These are phyloP conservation scores for Galbula dea DNA, from an alignment of 2,113 vertebrate species.

Conservation along the genomic window DNA sequence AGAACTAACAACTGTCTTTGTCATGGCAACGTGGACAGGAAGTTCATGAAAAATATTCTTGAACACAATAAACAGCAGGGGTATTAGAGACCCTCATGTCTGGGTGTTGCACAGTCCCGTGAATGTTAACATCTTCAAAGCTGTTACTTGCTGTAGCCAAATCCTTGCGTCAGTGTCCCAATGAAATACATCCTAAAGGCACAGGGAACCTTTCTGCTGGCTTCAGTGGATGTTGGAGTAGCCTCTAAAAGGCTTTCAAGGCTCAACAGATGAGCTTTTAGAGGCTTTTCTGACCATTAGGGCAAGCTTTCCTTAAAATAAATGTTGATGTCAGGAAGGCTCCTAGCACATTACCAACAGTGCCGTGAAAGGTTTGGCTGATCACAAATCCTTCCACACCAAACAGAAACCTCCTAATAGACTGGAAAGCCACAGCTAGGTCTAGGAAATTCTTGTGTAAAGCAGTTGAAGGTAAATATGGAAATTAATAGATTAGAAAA, in stretches of 20 bases:
- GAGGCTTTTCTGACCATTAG: slow-evolving; percentile 36
- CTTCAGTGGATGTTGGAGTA: not conserved
- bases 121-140: slow-evolving; percentile 6
- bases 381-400: slow-evolving; percentile 50
- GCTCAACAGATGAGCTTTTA: slow-evolving; percentile 5
- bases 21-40: not conserved
- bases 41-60: slow-evolving; percentile 3
- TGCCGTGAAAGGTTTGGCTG: slow-evolving; percentile 27
- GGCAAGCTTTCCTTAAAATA: slow-evolving; percentile 61
- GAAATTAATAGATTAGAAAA: slow-evolving; percentile 56
- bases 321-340: slow-evolving; percentile 49
- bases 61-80: not conserved
- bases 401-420: slow-evolving; percentile 44
- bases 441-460: slow-evolving; percentile 53
- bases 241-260: slow-evolving; percentile 6
- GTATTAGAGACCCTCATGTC: not conserved
- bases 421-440: slow-evolving; percentile 2
- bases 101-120: not conserved
- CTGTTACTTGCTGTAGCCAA: not conserved
- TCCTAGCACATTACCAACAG: slow-evolving; percentile 43
- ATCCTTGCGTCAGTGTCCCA: not conserved
- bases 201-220: not conserved
- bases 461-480: slow-evolving; percentile 42
- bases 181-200: slow-evolving; percentile 4
- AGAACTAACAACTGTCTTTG: not conserved